A percentile compares a stretch with the other conserved stretches of the same genome.
Evolutionary conservation across 1,140 invertebrate genomes (phyloP).

Genomic region (Rhynchophorus ferrugineus): DNA sequence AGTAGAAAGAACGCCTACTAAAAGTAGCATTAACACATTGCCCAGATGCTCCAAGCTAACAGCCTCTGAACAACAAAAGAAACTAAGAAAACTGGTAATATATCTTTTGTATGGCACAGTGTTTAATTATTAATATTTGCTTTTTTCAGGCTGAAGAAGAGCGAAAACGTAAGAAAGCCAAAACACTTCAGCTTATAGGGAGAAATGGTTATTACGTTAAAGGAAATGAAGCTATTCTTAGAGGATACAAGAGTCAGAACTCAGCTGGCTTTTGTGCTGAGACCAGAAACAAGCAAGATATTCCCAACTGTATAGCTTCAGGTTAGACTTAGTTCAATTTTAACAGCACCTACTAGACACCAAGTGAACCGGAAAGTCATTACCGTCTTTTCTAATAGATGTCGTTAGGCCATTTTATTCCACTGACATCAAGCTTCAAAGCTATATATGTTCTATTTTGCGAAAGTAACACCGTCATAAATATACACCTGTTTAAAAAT

Average conservation of each 20-base stretch:
- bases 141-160: constrained; percentile 23
- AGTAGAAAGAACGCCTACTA: constrained; percentile 8
- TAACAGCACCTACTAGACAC: neutral
- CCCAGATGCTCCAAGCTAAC: constrained; percentile 15
- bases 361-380: too few species aligned
- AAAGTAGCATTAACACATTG: constrained; percentile 12
- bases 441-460: too few species aligned
- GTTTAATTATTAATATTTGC: neutral
- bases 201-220: constrained; percentile 24
- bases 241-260: constrained; percentile 32
- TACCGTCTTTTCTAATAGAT: too few species aligned
- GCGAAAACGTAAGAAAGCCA: constrained; percentile 18
- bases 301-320: constrained; percentile 29
- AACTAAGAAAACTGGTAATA: constrained; percentile 26
- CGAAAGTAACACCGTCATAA: too few species aligned
- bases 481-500: too few species aligned
- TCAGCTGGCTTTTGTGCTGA: constrained; percentile 22
- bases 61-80: constrained; percentile 22
- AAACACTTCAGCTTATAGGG: constrained; percentile 23
- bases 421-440: too few species aligned
- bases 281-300: constrained; percentile 28
- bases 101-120: constrained; percentile 1
- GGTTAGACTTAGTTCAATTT: neutral
- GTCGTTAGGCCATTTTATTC: too few species aligned
- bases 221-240: constrained; percentile 25